phyloP scores from a whole-genome alignment of 2,888 invertebrate genomes.

The Zygaena filipendulae region DNA sequence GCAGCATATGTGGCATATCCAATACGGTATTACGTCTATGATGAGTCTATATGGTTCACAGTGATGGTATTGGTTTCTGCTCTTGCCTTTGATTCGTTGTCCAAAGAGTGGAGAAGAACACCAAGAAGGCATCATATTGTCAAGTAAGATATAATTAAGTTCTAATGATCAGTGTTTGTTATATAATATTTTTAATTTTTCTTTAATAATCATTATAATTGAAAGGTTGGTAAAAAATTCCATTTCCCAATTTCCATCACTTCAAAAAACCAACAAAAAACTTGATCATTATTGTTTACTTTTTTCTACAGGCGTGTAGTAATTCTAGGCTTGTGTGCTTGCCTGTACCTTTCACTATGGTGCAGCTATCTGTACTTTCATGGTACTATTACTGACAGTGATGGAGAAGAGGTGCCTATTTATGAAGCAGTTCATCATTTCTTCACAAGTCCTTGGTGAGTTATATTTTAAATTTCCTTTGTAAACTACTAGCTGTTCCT shows the following conservation, averaged over 20 bases:
- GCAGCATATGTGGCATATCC: conserved; percentile 76
- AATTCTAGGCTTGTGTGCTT: conserved; percentile 69
- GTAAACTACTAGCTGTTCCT: too few species aligned
- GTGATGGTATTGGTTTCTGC: conserved; percentile 74
- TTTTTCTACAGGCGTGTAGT: conserved; percentile 69
- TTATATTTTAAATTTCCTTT: background rate
- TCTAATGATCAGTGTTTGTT: background rate
- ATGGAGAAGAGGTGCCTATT: conserved; percentile 88
- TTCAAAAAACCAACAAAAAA: too few species aligned
- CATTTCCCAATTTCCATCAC: too few species aligned
- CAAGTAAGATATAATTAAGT: conserved; percentile 27
- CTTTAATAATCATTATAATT: too few species aligned
- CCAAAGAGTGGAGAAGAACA: conserved; percentile 81
- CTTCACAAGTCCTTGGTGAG: conserved; percentile 84
- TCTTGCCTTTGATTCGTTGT: conserved; percentile 78
- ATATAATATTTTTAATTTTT: too few species aligned
- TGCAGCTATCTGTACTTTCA: conserved; percentile 87
- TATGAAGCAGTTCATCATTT: conserved; percentile 91
- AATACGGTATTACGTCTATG: conserved; percentile 77
- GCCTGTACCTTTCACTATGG: conserved; percentile 80
- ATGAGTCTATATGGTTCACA: conserved; percentile 78
- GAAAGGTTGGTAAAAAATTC: too few species aligned
- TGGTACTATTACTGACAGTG: conserved; percentile 83
- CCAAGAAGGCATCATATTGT: conserved; percentile 43
- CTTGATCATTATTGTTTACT: too few species aligned